Evolutionary conservation across 2,797 vertebrate species (phyloP).

Genomic region (Hoplostethus atlanticus): DNA sequence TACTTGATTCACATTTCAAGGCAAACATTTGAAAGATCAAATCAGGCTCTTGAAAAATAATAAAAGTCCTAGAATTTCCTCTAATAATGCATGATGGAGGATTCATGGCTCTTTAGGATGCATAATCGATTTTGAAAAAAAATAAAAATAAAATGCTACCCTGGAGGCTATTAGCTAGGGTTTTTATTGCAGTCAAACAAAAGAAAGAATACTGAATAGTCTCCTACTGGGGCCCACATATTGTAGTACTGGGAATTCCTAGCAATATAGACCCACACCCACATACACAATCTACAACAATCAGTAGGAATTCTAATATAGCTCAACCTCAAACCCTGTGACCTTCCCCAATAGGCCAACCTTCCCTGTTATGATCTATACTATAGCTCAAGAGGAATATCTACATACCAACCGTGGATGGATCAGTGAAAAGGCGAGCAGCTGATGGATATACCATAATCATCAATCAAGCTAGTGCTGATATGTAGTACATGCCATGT

Average conservation of each 20-base stretch:
- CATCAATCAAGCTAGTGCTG: not conserved
- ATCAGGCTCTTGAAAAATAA: not conserved
- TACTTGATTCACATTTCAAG: not conserved
- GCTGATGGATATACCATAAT: not conserved
- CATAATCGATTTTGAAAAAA: conserved; percentile 2
- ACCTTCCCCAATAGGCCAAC: not conserved
- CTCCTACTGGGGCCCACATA: not conserved
- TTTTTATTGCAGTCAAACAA: conserved; percentile 4
- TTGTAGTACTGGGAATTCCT: not conserved
- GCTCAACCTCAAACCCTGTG: not conserved
- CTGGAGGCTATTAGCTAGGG: not conserved
- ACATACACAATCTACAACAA: not conserved
- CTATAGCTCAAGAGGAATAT: not conserved
- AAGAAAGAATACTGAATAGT: not conserved
- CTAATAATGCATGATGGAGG: not conserved
- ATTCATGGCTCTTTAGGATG: not conserved
- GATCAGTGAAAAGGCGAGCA: not conserved
- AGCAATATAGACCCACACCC: not conserved
- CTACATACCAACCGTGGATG: not conserved
- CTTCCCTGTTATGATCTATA: not conserved
- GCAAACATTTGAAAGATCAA: not conserved
- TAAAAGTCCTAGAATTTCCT: not conserved
- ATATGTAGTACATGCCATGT: not conserved
- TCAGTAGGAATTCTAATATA: not conserved
- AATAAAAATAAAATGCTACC: too few relatives aligned